phyloP scores from a whole-genome alignment of 1,140 invertebrate species.

The Lerema accius region DNA sequence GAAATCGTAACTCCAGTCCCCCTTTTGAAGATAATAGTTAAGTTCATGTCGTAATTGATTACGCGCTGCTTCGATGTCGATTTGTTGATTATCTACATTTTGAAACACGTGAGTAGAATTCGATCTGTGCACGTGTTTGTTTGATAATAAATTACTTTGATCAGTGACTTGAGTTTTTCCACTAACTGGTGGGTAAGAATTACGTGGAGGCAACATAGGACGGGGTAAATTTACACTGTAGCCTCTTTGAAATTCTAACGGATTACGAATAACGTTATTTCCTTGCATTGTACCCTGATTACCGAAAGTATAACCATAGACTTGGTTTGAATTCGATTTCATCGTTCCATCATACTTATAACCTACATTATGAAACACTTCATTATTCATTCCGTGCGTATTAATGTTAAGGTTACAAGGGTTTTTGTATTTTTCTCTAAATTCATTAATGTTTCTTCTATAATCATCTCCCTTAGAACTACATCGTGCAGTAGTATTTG shows the following conservation, averaged over 20 bases:
- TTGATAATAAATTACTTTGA: slow-evolving; percentile 76
- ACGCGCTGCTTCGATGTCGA: slow-evolving; percentile 74
- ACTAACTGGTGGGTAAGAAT: slow-evolving; percentile 84
- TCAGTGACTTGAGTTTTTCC: slow-evolving; percentile 80
- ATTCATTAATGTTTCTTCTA: slow-evolving; percentile 83
- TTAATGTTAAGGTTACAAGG: slow-evolving; percentile 66
- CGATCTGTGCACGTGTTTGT: slow-evolving; percentile 81
- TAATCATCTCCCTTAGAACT: slow-evolving; percentile 79
- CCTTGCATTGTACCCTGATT: slow-evolving; percentile 79
- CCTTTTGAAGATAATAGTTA: slow-evolving; percentile 79
- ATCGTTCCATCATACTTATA: slow-evolving; percentile 72
- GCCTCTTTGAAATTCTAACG: slow-evolving; percentile 82
- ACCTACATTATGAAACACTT: slow-evolving; percentile 73
- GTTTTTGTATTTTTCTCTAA: slow-evolving; percentile 84
- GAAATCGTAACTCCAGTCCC: slow-evolving; percentile 78
- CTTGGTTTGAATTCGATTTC: slow-evolving; percentile 72
- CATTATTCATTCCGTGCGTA: slow-evolving; percentile 65
- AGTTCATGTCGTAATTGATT: slow-evolving; percentile 76
- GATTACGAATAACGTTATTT: slow-evolving; percentile 81
- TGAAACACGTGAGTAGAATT: slow-evolving; percentile 82
- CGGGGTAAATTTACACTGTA: slow-evolving; percentile 81
- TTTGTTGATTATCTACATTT: slow-evolving; percentile 69
- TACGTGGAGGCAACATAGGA: slow-evolving; percentile 83
- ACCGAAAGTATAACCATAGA: slow-evolving; percentile 79
- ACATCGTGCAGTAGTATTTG: slow-evolving; percentile 70